Conservation (phyloP, 2,797 vertebrate species). For the Petrocephalus schoutedeni region DNA sequence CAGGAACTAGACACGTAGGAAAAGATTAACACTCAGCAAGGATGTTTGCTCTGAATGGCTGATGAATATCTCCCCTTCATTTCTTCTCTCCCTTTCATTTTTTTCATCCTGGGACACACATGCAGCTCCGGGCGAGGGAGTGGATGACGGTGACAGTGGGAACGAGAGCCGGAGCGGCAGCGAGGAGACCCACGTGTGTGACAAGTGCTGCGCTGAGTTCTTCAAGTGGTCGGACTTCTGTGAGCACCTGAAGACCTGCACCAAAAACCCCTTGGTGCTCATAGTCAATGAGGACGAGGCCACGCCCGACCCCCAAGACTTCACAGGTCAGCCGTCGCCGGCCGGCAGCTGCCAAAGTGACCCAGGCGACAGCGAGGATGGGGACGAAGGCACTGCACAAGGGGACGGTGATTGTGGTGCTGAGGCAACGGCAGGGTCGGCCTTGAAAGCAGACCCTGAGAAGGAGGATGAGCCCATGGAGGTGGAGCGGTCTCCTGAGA, state of each 20-base stretch:
- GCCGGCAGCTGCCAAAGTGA: conserved; percentile 81
- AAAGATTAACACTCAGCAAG: conserved; percentile 70
- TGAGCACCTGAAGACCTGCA: conserved; percentile 88
- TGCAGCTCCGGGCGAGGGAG: conserved; percentile 78
- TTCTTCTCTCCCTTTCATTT: conserved; percentile 68
- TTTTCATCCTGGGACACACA: conserved; percentile 51
- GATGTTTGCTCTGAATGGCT: conserved; percentile 61
- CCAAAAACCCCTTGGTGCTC: conserved; percentile 89
- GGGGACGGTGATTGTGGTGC: conserved; percentile 69
- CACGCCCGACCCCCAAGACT: conserved; percentile 72
- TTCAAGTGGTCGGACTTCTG: conserved; percentile 97
- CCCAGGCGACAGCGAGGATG: conserved; percentile 78
- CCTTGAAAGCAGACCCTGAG: conserved; percentile 53
- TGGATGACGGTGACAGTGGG: conserved; percentile 87
- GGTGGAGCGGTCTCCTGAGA: conserved; percentile 74
- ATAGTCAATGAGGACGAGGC: conserved; percentile 91
- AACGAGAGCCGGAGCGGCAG: conserved; percentile 91
- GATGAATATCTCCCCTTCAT: conserved; percentile 58
- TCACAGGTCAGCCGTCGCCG: conserved; percentile 77
- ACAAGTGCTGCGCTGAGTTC: conserved; percentile 96
- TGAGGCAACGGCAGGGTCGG: conserved; percentile 49
- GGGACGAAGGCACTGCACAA: conserved; percentile 69
- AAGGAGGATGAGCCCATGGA: conserved; percentile 91
- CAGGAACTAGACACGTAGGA: conserved; percentile 74
- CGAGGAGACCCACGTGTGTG: conserved; percentile 91